phyloP scores from a whole-genome alignment of 2,113 vertebrate species.

The Cepphus grylle region DNA sequence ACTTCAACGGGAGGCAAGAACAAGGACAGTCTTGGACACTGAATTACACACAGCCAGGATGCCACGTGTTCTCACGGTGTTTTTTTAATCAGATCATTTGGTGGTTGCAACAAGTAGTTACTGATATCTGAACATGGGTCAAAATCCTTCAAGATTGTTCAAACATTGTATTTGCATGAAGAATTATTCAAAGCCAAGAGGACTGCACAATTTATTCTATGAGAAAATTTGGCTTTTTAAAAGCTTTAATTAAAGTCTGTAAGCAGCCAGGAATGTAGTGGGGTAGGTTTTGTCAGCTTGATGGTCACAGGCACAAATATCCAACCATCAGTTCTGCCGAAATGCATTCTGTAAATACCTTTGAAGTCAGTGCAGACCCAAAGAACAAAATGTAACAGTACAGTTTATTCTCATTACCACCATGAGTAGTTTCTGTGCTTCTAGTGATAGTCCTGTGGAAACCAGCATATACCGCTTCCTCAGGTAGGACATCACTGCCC shows the following conservation, averaged over 20 bases:
- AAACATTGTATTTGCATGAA: neutral
- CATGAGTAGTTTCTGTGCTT: neutral
- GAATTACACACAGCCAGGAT: neutral
- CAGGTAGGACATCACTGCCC: neutral
- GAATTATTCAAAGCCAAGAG: neutral
- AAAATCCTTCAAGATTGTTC: neutral
- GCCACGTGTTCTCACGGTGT: accelerated
- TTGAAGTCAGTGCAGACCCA: neutral
- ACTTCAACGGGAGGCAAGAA: neutral
- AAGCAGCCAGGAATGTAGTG: neutral
- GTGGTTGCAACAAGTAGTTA: neutral
- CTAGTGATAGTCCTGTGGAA: neutral
- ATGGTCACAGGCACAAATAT: neutral
- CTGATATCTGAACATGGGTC: neutral
- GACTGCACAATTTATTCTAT: neutral
- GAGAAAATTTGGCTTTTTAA: neutral
- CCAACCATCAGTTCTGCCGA: neutral
- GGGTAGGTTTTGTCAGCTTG: neutral
- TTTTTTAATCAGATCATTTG: neutral
- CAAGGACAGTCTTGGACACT: neutral
- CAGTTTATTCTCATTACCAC: neutral
- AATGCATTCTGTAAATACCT: neutral
- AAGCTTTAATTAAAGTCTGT: neutral
- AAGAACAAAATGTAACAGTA: neutral
- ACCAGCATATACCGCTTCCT: neutral